phyloP scores from a whole-genome alignment of 1,140 invertebrate genomes.

The Apis dorsata region DNA sequence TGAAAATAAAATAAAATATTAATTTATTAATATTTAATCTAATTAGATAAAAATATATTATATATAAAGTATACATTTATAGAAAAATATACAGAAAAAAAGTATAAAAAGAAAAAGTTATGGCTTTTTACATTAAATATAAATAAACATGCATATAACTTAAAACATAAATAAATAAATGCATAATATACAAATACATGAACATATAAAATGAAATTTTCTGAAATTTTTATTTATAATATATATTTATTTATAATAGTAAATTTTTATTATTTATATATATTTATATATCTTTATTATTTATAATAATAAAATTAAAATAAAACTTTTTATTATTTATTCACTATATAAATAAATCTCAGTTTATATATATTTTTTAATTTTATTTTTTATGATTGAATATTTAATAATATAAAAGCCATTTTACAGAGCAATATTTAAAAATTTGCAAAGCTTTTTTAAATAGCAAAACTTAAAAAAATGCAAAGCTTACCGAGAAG shows the following conservation, averaged over 20 bases:
- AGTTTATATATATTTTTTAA: not conserved
- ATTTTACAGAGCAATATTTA: not conserved
- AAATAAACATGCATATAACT: not conserved
- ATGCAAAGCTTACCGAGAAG: constrained; percentile 60
- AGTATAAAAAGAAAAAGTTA: not conserved
- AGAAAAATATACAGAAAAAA: not conserved
- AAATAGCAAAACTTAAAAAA: not conserved
- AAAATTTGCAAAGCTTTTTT: not conserved
- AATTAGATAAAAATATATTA: not conserved
- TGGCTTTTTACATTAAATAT: not conserved
- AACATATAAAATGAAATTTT: not conserved
- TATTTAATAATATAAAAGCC: not conserved
- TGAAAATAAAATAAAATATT: constrained; percentile 70
- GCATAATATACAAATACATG: not conserved
- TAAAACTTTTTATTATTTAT: too few relatives aligned
- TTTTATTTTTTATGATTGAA: not conserved
- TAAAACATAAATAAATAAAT: not conserved
- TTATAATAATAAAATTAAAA: not conserved
- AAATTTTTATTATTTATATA: too few relatives aligned
- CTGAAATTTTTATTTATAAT: not conserved
- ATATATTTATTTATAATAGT: not conserved
- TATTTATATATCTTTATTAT: not conserved
- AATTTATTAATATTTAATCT: constrained; percentile 18
- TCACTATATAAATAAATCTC: not conserved
- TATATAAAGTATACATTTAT: not conserved